Evolutionary conservation across 2,888 invertebrate genomes (phyloP).

Genomic region (Flexamia atlantica): DNA sequence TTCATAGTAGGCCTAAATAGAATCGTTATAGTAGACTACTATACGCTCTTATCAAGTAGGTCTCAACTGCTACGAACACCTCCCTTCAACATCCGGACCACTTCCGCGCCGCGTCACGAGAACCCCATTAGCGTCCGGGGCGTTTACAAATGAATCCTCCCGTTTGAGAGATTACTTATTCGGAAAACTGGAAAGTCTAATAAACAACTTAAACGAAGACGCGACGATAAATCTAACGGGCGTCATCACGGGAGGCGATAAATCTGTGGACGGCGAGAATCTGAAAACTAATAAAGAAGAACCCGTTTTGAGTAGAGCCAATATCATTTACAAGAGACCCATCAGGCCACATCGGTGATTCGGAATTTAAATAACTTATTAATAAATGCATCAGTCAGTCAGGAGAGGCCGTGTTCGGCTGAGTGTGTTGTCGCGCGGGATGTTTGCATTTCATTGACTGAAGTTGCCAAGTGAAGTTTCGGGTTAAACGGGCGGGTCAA

Average conservation of each 20-base stretch:
- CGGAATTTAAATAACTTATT: slow-evolving; percentile 35
- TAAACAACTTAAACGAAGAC: slow-evolving; percentile 35
- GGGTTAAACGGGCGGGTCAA: too few relatives aligned
- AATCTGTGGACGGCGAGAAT: slow-evolving; percentile 24
- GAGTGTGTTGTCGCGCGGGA: not conserved
- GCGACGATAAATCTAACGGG: slow-evolving; percentile 10
- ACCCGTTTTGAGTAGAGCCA: slow-evolving; percentile 29
- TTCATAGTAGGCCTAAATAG: too few relatives aligned
- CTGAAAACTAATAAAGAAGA: slow-evolving; percentile 35
- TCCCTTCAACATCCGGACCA: too few relatives aligned
- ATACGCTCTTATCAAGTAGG: too few relatives aligned
- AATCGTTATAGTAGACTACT: too few relatives aligned
- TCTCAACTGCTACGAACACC: too few relatives aligned
- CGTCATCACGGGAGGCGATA: slow-evolving; percentile 14
- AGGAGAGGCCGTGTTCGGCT: not conserved
- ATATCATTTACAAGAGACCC: slow-evolving; percentile 29
- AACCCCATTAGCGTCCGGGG: not conserved
- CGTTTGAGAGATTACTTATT: slow-evolving; percentile 20
- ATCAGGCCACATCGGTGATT: slow-evolving; percentile 24
- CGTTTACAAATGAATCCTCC: slow-evolving; percentile 18
- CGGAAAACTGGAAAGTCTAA: slow-evolving; percentile 41
- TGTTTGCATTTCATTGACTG: not conserved
- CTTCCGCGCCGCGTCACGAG: not conserved
- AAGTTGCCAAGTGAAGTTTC: not conserved
- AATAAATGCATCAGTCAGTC: slow-evolving; percentile 16